phyloP scores from a whole-genome alignment of 2,797 vertebrate genomes.

The Eremophila alpestris region DNA sequence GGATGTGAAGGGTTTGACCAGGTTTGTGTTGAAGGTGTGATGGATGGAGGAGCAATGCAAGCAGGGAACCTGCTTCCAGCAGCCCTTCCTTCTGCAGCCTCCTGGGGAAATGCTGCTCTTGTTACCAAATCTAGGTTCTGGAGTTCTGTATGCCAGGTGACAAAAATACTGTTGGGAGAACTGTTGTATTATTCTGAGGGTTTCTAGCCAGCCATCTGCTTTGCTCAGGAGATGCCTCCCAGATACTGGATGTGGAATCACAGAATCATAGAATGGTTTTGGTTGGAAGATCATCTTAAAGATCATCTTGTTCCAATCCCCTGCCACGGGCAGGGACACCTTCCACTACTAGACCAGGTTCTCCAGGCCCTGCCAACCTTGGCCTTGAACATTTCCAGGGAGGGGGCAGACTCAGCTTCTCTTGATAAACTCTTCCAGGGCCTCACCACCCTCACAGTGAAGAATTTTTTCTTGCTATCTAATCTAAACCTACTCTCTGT shows the following conservation, averaged over 20 bases:
- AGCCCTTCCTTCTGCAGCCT: not conserved
- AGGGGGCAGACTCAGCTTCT: not conserved
- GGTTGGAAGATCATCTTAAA: not conserved
- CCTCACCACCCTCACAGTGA: not conserved
- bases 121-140: not conserved
- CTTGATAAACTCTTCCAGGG: not conserved
- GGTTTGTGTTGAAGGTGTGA: not conserved
- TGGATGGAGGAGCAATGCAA: not conserved
- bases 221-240: not conserved
- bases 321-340: not conserved
- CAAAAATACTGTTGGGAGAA: not conserved
- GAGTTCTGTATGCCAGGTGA: not conserved
- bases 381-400: not conserved
- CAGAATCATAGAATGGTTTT: not conserved
- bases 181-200: not conserved
- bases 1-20: not conserved
- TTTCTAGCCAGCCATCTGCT: not conserved
- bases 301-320: not conserved
- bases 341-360: not conserved
- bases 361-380: not conserved
- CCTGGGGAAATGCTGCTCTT: not conserved
- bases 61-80: not conserved
- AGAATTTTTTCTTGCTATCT: not conserved
- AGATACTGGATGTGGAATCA: not conserved
- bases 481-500: not conserved